Percentiles rank a stretch among this genome's conserved stretches.
phyloP scores from a whole-genome alignment of 53 echinoderm and acorn worm species.

The Henricia sp. region DNA sequence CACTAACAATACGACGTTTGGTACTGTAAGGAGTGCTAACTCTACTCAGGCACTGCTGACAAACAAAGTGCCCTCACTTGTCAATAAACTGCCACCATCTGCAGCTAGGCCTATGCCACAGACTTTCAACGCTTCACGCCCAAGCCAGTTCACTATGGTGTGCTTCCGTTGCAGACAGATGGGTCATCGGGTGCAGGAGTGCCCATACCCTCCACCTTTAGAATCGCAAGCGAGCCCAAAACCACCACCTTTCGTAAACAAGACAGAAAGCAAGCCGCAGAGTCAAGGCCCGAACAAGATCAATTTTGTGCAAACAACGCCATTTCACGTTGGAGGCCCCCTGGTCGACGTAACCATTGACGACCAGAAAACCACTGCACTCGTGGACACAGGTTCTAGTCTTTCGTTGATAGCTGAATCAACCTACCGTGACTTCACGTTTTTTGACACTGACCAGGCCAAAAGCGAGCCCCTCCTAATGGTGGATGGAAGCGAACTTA shows the following conservation, averaged over 20 bases:
- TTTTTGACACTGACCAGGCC: neutral
- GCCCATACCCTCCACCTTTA: neutral
- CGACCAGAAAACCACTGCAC: neutral
- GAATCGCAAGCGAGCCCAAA: neutral
- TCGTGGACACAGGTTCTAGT: slow-evolving; percentile 22
- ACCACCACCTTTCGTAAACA: neutral
- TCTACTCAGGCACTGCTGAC: neutral
- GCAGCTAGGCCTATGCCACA: too few species aligned
- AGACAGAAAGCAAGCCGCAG: neutral
- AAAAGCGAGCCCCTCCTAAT: neutral
- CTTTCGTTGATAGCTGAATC: slow-evolving; percentile 4
- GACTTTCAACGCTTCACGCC: too few species aligned
- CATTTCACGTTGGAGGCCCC: neutral
- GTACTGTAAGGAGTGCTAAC: neutral
- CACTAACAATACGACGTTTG: neutral
- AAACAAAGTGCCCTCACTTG: neutral
- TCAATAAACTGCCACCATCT: neutral
- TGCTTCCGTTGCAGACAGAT: slow-evolving; percentile 45
- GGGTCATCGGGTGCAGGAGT: slow-evolving; percentile 31
- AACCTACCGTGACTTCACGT: neutral
- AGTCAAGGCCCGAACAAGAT: neutral
- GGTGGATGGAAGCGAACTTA: slow-evolving; percentile 27
- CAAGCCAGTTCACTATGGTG: slow-evolving; percentile 17
- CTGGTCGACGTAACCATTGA: neutral
- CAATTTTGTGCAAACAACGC: slow-evolving; percentile 5